Evolutionary conservation across 1,140 invertebrate species (phyloP).

Genomic region (Pteromalus puparum): DNA sequence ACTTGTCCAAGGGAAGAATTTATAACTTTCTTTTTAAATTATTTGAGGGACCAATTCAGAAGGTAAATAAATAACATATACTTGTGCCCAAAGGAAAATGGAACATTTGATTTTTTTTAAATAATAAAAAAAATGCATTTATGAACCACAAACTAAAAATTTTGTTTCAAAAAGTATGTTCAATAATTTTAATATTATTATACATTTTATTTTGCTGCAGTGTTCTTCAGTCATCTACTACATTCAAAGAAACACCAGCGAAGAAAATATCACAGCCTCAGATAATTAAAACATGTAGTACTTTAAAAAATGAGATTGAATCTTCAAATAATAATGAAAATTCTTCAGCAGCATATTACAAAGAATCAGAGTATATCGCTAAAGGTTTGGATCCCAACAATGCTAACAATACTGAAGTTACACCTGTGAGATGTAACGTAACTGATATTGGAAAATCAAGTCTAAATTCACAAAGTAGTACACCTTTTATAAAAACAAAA

Average conservation of each 20-base stretch:
- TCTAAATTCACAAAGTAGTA: constrained; percentile 50
- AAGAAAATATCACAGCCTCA: constrained; percentile 26
- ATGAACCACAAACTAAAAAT: neutral
- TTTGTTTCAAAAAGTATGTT: neutral
- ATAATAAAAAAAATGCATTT: neutral
- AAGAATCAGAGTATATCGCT: neutral
- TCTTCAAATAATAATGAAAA: neutral
- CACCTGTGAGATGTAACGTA: neutral
- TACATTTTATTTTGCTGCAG: constrained; percentile 45
- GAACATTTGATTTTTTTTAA: no score
- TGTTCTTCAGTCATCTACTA: constrained; percentile 50
- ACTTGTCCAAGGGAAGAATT: constrained; percentile 54
- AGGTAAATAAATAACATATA: constrained; percentile 53
- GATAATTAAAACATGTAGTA: neutral
- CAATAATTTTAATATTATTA: neutral
- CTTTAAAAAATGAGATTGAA: neutral
- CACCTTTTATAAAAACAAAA: constrained; percentile 51
- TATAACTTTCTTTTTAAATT: constrained; percentile 55
- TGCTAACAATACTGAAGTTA: neutral
- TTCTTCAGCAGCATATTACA: no score
- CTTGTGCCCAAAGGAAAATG: no score
- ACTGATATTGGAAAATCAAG: no score
- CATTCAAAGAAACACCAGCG: constrained; percentile 47
- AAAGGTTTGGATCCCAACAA: neutral
- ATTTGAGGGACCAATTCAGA: constrained; percentile 56